Base-by-base conservation (phyloP, 1,140 invertebrate genomes). In the Apis cerana region DNA sequence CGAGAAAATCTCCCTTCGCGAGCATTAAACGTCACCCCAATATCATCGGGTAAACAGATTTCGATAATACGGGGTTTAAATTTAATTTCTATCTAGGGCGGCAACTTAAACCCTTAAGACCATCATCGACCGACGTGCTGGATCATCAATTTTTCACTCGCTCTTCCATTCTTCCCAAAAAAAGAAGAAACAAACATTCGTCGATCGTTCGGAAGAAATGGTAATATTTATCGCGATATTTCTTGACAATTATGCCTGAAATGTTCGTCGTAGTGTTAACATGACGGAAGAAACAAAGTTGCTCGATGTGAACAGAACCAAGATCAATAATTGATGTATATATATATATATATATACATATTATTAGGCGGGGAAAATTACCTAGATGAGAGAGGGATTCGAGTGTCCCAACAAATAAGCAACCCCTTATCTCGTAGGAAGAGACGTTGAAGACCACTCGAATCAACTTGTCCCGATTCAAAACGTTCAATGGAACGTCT, bases 281-380 rank as follows among this genome's bases (percentile, higher is more conserved):
- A 0, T 43, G 33, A 7, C 4, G 33, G 27, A 33, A 33, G 27
- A 33, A 33, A 3, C 2, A 33, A 43, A 43, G 5, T 43, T 0
- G 4, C 33, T 33, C 33, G 33, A 19, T 15, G 19, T 10, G 7
- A 56, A 77, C 62, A 58, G 64, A 15, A 21, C 50, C 10, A 56
- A 65, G 58, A 12, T 65, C 59, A 56, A 80, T 80, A 69, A 80
- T 80, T 69, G 61, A 13, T 56, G 11, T n/a, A 13, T 33, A 33
- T 33, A 33, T 33, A 33, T 33, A 33, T 33, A 27, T 27, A 27
- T 27, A 27, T 27, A 27, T 27, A 27, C 2, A 33, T 61, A 79
- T 56, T 61, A 67, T 50, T 67, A 11, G 33, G n/a, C 59, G 27
- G 4, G 17, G n/a, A 21, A 75, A 58, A 54, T 33, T 58, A 54